Percentiles rank a stretch among this genome's conserved stretches.
phyloP scores from a whole-genome alignment of 1,140 invertebrate species.

The Pogonus chalceus region DNA sequence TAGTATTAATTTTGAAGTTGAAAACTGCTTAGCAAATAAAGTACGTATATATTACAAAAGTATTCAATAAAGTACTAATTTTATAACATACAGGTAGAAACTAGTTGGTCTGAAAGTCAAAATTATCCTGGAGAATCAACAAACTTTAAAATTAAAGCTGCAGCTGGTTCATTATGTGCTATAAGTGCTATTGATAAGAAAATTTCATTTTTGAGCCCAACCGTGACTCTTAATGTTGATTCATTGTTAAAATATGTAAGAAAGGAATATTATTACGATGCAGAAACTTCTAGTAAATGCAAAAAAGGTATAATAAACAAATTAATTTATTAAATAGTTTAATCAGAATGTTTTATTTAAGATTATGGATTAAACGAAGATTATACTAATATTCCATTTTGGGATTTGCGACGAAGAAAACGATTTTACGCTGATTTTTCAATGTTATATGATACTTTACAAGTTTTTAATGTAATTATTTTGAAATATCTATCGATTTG shows the following conservation, averaged over 20 bases:
- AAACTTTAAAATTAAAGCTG: conserved; percentile 40
- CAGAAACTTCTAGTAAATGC: neutral
- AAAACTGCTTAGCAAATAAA: conserved; percentile 14
- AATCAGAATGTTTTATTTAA: too few species aligned
- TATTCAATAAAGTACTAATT: neutral
- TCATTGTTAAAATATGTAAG: conserved; percentile 14
- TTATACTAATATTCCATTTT: neutral
- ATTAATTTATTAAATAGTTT: too few species aligned
- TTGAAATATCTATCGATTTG: neutral
- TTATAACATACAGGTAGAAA: conserved; percentile 18
- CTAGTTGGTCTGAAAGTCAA: conserved; percentile 22
- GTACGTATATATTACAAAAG: neutral
- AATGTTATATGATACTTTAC: neutral
- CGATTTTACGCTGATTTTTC: neutral
- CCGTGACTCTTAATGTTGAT: conserved; percentile 12
- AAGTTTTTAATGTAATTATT: neutral
- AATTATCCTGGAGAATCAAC: conserved; percentile 40
- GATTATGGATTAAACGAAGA: too few species aligned
- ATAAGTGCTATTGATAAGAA: conserved; percentile 50
- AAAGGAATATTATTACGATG: neutral
- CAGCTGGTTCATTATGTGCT: conserved; percentile 45
- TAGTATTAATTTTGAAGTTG: conserved; percentile 12
- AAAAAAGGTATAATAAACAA: neutral
- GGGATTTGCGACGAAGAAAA: neutral
- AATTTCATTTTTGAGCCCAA: conserved; percentile 37